A percentile compares a stretch with the other conserved stretches of the same genome.
These are phyloP conservation scores for Aproaerema taeniolella DNA, from an alignment of 2,888 invertebrate species.

Conservation along the genomic window DNA sequence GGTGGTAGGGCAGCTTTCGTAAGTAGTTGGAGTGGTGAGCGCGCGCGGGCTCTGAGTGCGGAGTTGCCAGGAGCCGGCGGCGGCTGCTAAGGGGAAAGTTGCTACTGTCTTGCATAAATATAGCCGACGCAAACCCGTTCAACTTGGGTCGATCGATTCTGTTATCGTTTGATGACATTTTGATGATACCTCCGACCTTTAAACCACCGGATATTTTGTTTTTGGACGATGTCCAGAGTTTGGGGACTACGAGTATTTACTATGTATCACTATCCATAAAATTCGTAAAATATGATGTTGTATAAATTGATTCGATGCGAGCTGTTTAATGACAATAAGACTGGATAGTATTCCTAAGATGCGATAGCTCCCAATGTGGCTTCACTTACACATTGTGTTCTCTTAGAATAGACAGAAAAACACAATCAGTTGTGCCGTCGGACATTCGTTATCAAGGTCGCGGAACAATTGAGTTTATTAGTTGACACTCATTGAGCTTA, in stretches of 20 bases:
- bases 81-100: constrained; percentile 53
- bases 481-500: constrained; percentile 40
- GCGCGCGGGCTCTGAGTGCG: constrained; percentile 39
- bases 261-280: background rate
- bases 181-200: constrained; percentile 14
- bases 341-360: background rate
- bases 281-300: constrained; percentile 13
- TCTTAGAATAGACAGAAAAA: constrained; percentile 35
- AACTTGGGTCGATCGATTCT: constrained; percentile 37
- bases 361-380: background rate
- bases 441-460: constrained; percentile 45
- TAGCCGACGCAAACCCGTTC: constrained; percentile 25
- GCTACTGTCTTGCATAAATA: constrained; percentile 54
- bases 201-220: constrained; percentile 1
- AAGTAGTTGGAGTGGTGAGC: constrained; percentile 52
- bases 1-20: constrained; percentile 70
- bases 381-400: constrained; percentile 21
- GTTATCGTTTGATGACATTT: constrained; percentile 15
- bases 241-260: background rate
- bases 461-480: constrained; percentile 43
- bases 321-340: too few species aligned
- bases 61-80: constrained; percentile 28
- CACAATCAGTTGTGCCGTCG: constrained; percentile 36
- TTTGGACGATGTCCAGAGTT: constrained; percentile 12
- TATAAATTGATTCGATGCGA: constrained; percentile 10